These are phyloP conservation scores for Procambarus clarkii DNA, from an alignment of 1,140 invertebrate species.

Conservation along the genomic window DNA sequence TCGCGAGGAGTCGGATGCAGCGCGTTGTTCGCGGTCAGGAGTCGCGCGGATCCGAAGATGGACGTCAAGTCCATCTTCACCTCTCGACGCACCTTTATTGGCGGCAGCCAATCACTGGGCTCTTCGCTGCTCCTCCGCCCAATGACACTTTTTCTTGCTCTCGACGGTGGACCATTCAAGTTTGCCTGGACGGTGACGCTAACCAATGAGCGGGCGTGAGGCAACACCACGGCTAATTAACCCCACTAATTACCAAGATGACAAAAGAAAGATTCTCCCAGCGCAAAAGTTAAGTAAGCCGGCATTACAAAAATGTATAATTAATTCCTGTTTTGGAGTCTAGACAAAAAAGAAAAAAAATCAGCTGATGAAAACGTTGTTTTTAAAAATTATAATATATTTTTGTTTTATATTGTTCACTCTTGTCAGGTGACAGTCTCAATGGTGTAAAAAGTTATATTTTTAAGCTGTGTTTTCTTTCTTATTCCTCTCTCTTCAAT, in stretches of 20 bases:
- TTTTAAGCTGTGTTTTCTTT: no score
- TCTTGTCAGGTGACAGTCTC: no score
- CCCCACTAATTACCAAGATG: slow-evolving; percentile 65
- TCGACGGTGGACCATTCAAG: slow-evolving; percentile 33
- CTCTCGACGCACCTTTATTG: neutral
- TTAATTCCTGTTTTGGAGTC: slow-evolving; percentile 49
- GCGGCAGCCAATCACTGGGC: slow-evolving; percentile 26
- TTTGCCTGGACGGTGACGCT: slow-evolving; percentile 4
- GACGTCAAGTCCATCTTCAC: neutral
- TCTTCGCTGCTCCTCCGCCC: neutral
- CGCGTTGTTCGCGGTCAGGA: neutral
- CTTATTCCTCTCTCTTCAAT: no score
- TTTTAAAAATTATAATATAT: neutral
- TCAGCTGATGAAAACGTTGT: neutral
- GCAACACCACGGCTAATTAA: slow-evolving; percentile 55
- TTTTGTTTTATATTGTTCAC: no score
- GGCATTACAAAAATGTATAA: slow-evolving; percentile 67
- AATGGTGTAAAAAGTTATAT: no score
- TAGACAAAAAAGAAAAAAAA: neutral
- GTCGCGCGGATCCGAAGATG: neutral
- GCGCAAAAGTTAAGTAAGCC: slow-evolving; percentile 66
- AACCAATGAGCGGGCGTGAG: slow-evolving; percentile 46
- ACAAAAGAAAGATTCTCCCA: slow-evolving; percentile 56
- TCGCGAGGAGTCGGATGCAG: neutral
- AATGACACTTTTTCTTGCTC: slow-evolving; percentile 39